Percentiles rank a stretch among this genome's conserved stretches.
Conservation (phyloP, 2,888 invertebrate species). For the Pyralis farinalis region DNA sequence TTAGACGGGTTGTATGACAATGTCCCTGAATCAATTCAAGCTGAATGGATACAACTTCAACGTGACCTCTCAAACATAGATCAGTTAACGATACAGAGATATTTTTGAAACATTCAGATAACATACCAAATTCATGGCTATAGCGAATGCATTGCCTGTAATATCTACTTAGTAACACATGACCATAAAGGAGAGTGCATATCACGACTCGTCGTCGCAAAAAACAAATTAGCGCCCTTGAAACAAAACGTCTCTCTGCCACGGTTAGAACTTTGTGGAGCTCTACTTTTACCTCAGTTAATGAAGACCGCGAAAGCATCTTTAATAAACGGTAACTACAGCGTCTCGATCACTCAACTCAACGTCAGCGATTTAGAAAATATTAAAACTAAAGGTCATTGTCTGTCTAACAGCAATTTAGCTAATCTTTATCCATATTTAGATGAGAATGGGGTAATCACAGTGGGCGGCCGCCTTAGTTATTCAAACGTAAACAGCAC, state of each 20-base stretch:
- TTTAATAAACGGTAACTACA: slow-evolving; percentile 4
- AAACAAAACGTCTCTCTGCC: slow-evolving; percentile 15
- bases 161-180: slow-evolving; percentile 16
- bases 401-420: no score
- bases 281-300: slow-evolving; percentile 16
- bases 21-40: no score
- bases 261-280: slow-evolving; percentile 13
- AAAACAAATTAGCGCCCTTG: slow-evolving; percentile 17
- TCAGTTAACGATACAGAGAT: slow-evolving; percentile 1
- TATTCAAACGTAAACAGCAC: no score
- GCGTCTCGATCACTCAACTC: no score
- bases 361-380: no score
- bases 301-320: slow-evolving; percentile 4
- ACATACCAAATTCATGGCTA: slow-evolving; percentile 13
- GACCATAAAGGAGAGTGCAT: not conserved
- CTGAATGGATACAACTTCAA: slow-evolving; percentile 16
- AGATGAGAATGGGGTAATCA: not conserved
- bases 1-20: no score
- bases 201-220: slow-evolving; percentile 13
- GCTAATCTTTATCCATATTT: no score
- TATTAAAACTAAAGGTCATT: no score
- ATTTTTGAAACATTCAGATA: not conserved
- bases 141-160: slow-evolving; percentile 14
- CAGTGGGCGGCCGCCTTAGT: not conserved
- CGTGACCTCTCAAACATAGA: slow-evolving; percentile 7